These are phyloP conservation scores for Xenentodon cancila DNA, from an alignment of 2,797 vertebrate genomes.

Conservation along the genomic window DNA sequence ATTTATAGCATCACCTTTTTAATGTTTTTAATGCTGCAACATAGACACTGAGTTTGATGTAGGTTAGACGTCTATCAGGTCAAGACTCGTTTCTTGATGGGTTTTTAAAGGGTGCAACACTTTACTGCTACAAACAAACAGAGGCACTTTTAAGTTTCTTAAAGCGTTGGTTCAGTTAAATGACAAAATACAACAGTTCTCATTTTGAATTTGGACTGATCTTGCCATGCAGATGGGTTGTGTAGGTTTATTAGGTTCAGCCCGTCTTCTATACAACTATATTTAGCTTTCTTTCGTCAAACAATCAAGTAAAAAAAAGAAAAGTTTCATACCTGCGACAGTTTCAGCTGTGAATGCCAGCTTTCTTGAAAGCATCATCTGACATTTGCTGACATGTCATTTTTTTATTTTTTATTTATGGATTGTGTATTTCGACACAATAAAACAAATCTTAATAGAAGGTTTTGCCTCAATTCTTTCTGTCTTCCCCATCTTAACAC, in stretches of 20 bases:
- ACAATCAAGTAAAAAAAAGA: too few species aligned
- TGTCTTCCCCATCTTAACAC: background rate
- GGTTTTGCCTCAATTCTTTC: too few species aligned
- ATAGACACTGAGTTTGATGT: background rate
- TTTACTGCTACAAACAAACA: background rate
- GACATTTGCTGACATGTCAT: too few species aligned
- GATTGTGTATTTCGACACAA: background rate
- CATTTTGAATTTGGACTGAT: background rate
- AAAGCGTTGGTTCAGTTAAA: background rate
- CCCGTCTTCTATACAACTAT: too few species aligned
- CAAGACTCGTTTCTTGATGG: background rate
- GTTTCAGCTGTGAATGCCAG: too few species aligned
- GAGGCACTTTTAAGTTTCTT: background rate
- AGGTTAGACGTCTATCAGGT: background rate
- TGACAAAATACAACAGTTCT: background rate
- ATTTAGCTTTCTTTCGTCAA: too few species aligned
- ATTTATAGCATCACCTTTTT: conserved; percentile 29
- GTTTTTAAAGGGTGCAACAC: background rate
- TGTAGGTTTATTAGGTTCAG: too few species aligned
- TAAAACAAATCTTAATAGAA: too few species aligned
- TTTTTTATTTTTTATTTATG: too few species aligned
- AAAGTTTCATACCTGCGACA: too few species aligned
- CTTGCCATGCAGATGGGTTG: background rate
- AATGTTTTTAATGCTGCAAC: background rate
- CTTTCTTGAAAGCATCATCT: too few species aligned